Conservation (phyloP, 53 echinoderm and acorn worm species). For the Temnopleurus reevesii region DNA sequence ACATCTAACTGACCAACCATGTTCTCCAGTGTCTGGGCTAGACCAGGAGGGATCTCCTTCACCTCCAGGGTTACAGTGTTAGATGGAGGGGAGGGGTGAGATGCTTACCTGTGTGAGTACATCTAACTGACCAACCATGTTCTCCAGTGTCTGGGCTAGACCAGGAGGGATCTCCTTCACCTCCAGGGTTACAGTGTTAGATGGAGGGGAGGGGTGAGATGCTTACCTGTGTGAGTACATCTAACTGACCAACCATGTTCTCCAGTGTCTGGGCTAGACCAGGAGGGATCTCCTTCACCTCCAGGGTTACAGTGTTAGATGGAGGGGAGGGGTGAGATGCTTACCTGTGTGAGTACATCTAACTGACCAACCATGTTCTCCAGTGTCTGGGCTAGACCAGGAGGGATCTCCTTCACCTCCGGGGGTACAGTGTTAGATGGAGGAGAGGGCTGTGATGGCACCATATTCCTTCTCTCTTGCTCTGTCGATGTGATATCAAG, state of each 20-base stretch:
- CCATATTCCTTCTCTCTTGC: conserved; percentile 74
- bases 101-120: conserved; percentile 75
- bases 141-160: conserved; percentile 93
- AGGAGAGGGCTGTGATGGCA: conserved; percentile 12
- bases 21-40: conserved; percentile 94
- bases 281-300: conserved; percentile 93
- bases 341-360: conserved; percentile 84
- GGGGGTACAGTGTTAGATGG: conserved; percentile 71
- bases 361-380: conserved; percentile 93
- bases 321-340: not conserved
- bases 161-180: conserved; percentile 94
- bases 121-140: conserved; percentile 91
- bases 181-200: conserved; percentile 80
- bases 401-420: conserved; percentile 93
- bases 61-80: conserved; percentile 84
- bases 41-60: conserved; percentile 90
- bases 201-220: not conserved
- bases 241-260: conserved; percentile 91
- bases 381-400: conserved; percentile 91
- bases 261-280: conserved; percentile 94
- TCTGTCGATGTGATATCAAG: conserved; percentile 87
- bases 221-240: conserved; percentile 95
- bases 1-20: conserved; percentile 95
- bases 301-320: conserved; percentile 76
- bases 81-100: conserved; percentile 21